phyloP scores from a whole-genome alignment of 1,140 invertebrate species.

The Venustaconcha ellipsiformis region DNA sequence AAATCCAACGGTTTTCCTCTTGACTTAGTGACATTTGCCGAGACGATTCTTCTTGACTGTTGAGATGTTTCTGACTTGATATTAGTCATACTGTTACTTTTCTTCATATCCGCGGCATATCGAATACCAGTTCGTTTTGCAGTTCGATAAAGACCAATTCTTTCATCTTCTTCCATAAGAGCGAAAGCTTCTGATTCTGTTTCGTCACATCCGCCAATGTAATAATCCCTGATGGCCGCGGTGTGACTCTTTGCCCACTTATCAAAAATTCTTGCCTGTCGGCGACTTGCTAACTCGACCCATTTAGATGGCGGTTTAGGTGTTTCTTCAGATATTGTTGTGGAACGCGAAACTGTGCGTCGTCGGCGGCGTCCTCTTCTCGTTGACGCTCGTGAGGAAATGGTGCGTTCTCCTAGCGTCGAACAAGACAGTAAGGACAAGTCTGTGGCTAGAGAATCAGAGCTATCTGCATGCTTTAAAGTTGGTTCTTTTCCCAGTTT shows the following conservation, averaged over 20 bases:
- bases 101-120: constrained; percentile 33
- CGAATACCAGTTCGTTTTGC: constrained; percentile 31
- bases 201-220: constrained; percentile 6
- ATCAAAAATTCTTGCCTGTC: constrained; percentile 25
- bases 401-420: constrained; percentile 10
- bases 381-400: constrained; percentile 9
- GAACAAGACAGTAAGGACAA: constrained; percentile 52
- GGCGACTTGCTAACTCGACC: constrained; percentile 27
- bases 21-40: constrained; percentile 32
- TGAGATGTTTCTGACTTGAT: constrained; percentile 10
- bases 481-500: constrained; percentile 33
- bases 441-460: constrained; percentile 46
- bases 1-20: constrained; percentile 43
- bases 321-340: constrained; percentile 1
- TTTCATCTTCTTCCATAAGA: constrained; percentile 44
- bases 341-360: background rate
- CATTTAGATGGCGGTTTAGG: constrained; percentile 22
- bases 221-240: constrained; percentile 19
- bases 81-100: constrained; percentile 44
- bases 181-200: constrained; percentile 39
- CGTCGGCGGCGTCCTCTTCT: constrained; percentile 17
- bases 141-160: constrained; percentile 29
- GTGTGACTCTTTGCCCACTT: constrained; percentile 34
- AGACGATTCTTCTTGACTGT: constrained; percentile 18
- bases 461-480: constrained; percentile 36